Evolutionary conservation across 2,888 invertebrate genomes (phyloP), one percentile per base, ranked within the genome.

Genomic region (Blastobasis lacticolella): DNA sequence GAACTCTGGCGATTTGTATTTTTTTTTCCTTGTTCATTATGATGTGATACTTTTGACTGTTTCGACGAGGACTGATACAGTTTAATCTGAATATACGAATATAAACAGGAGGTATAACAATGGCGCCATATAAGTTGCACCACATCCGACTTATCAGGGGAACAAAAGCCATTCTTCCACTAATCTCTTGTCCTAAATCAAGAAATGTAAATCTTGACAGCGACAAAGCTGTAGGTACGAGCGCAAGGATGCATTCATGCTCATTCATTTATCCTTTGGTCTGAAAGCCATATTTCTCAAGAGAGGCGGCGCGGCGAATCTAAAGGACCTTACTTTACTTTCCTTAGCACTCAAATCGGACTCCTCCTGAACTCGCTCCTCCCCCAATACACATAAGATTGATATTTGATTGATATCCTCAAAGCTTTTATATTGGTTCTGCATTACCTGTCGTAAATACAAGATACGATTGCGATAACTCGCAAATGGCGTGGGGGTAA

Each of bases 401-500:
- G 3, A 23, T 23, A 23, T 23, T 23, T 44, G 49, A 10, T 43
- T n/a, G 37, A 37, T 43, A 6, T 10, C 9, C 10, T 8, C 6
- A 43, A 10, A 6, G 37, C 37, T 45, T 46, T 37, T 48, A 48
- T 53, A 53, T 51, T 49, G 56, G 61, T 59, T 63, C 56, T 60
- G 63, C 62, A 57, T 55, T 67, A 67, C 68, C 66, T 69, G 67
- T 68, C 64, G 55, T 53, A 59, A 62, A 60, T 52, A 51, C 49
- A 54, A 60, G 60, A 61, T 65, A 64, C 58, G 60, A 71, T 66
- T 66, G 63, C 59, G 62, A 69, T 70, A 68, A 66, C 59, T 71
- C 62, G 60, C 23, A 64, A 67, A 71, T 65, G 57, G 71, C 63
- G 81, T 80, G 75, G 83, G 81, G 70, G 79, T 75, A 76, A 68